phyloP scores from a whole-genome alignment of 1,140 invertebrate genomes.

The Cyrtorhinus lividipennis region DNA sequence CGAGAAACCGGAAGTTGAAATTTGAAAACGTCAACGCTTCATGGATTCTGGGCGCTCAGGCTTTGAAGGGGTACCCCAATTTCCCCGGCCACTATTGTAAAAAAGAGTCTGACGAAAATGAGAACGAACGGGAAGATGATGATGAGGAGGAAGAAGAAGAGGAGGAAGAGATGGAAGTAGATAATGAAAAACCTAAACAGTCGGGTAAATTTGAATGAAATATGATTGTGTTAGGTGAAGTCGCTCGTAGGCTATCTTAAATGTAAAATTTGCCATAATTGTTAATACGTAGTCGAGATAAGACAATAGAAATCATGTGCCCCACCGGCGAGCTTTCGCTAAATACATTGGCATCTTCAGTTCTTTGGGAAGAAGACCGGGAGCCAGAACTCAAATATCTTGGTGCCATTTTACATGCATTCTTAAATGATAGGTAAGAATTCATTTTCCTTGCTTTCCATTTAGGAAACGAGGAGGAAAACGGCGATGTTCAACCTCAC shows the following conservation, averaged over 20 bases:
- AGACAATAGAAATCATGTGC: neutral
- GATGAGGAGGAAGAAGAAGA: neutral
- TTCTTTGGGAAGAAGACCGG: neutral
- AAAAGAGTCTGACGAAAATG: neutral
- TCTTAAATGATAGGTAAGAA: no score
- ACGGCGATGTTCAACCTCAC: no score
- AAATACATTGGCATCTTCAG: neutral
- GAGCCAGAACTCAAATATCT: neutral
- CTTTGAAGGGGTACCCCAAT: neutral
- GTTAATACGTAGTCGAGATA: neutral
- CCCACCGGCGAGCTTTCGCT: neutral
- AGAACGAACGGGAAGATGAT: neutral
- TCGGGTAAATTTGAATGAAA: neutral
- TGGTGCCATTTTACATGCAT: no score
- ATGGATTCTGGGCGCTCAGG: neutral
- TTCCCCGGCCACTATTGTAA: neutral
- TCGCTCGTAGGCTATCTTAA: neutral
- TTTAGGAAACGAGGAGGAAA: no score
- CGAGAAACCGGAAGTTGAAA: neutral
- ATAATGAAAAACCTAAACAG: neutral
- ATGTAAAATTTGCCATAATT: neutral
- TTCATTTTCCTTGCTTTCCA: no score
- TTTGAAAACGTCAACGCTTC: neutral
- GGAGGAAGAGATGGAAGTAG: neutral
- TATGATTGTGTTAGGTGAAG: neutral